phyloP scores from a whole-genome alignment of 1,140 invertebrate species.

The Aplysia californica region DNA sequence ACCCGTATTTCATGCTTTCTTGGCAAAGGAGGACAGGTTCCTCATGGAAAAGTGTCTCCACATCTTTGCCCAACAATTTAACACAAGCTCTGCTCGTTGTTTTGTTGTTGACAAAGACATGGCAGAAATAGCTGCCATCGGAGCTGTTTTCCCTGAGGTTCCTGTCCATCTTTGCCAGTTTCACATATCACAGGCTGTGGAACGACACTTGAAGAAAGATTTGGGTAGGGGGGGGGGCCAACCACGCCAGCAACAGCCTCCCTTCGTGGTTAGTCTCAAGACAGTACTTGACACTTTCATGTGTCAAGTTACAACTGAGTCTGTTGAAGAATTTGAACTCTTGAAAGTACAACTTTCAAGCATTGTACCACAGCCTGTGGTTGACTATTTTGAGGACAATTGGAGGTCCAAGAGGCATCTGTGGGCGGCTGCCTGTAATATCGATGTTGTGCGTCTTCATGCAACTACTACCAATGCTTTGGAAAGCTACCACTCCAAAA shows the following conservation, averaged over 20 bases:
- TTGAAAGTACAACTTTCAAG: neutral
- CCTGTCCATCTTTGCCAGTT: neutral
- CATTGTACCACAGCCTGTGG: neutral
- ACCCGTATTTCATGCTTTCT: conserved; percentile 2
- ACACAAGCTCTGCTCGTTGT: neutral
- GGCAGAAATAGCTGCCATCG: neutral
- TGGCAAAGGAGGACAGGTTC: neutral
- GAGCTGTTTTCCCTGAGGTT: neutral
- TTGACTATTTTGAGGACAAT: neutral
- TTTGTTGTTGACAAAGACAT: conserved; percentile 1
- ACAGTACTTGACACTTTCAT: neutral
- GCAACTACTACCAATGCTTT: neutral
- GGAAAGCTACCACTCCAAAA: conserved; percentile 1
- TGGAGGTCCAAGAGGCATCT: neutral
- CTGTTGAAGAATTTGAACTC: neutral
- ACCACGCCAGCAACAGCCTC: too few species aligned
- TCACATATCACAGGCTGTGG: conserved; percentile 1
- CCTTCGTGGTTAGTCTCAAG: neutral
- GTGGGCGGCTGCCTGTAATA: neutral
- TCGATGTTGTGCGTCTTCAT: neutral
- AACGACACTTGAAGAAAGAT: neutral
- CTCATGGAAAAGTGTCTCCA: neutral
- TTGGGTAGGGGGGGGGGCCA: neutral
- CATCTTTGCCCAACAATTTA: conserved; percentile 3
- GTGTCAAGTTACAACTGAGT: neutral